Conservation (phyloP, 2,113 vertebrate genomes). For the Crotalus helleri region DNA sequence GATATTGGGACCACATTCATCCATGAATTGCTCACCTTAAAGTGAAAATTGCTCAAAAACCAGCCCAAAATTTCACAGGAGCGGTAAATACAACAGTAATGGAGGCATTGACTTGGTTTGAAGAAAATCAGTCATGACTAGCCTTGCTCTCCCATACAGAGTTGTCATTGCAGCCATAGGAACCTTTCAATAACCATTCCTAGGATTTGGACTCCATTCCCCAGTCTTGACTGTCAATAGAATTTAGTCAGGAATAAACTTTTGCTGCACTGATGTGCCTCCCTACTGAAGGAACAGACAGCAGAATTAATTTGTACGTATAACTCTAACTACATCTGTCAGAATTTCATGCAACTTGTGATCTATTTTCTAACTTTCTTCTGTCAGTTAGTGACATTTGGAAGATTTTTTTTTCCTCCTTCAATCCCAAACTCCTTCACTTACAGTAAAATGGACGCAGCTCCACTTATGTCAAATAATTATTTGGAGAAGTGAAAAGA, state of each 20-base stretch:
- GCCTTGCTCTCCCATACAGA: no score
- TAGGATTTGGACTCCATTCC: not conserved
- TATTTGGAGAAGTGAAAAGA: not conserved
- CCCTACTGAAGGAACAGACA: not conserved
- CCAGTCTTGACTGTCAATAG: not conserved
- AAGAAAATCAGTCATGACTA: not conserved
- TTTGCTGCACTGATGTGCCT: not conserved
- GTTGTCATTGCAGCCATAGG: not conserved
- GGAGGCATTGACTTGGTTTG: not conserved
- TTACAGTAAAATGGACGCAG: constrained; percentile 8
- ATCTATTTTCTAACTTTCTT: constrained; percentile 13
- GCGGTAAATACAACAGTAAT: not conserved
- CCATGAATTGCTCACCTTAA: not conserved
- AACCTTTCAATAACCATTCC: not conserved
- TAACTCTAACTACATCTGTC: constrained; percentile 1
- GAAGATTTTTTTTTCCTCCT: not conserved
- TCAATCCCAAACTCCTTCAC: constrained; percentile 4
- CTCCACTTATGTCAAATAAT: not conserved
- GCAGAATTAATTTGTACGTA: not conserved
- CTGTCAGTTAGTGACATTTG: constrained; percentile 8
- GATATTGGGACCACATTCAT: not conserved
- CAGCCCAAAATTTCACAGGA: not conserved
- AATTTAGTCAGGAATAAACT: not conserved
- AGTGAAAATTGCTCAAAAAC: not conserved
- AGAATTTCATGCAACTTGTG: not conserved